A percentile compares a stretch with the other conserved stretches of the same genome.
Conservation (phyloP, 2,888 invertebrate species). For the Allacma fusca region DNA sequence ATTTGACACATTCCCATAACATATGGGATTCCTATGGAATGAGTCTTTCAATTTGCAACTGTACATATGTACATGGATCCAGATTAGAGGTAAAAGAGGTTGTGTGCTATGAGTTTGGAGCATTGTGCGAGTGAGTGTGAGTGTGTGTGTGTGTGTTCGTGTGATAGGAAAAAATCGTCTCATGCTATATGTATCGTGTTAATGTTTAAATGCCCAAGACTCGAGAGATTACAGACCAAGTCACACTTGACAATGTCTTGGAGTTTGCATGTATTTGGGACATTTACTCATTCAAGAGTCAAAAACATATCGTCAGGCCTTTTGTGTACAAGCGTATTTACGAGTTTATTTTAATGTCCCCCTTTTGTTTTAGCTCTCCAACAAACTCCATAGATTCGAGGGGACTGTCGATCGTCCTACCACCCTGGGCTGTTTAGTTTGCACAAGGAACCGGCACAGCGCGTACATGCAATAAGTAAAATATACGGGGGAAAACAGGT, state of each 20-base stretch:
- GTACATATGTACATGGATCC: not conserved
- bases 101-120: too few relatives aligned
- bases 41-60: too few relatives aligned
- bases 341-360: not conserved
- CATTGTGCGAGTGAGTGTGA: not conserved
- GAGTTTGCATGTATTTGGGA: constrained; percentile 16
- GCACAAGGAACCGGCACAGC: not conserved
- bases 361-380: not conserved
- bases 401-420: too few relatives aligned
- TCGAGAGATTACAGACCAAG: constrained; percentile 10
- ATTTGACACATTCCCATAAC: too few relatives aligned
- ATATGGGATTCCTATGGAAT: not conserved
- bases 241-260: constrained; percentile 30
- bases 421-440: not conserved
- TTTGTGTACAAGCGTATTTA: not conserved
- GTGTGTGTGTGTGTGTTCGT: not conserved
- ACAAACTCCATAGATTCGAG: too few relatives aligned
- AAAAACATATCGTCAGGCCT: not conserved
- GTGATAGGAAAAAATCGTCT: not conserved
- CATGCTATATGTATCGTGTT: not conserved
- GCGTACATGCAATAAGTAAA: not conserved
- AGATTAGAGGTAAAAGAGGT: not conserved
- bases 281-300: constrained; percentile 21
- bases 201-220: not conserved
- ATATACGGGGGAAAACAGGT: constrained; percentile 24